Evolutionary conservation across 2,888 invertebrate species (phyloP).

Genomic region (Acronicta alni): DNA sequence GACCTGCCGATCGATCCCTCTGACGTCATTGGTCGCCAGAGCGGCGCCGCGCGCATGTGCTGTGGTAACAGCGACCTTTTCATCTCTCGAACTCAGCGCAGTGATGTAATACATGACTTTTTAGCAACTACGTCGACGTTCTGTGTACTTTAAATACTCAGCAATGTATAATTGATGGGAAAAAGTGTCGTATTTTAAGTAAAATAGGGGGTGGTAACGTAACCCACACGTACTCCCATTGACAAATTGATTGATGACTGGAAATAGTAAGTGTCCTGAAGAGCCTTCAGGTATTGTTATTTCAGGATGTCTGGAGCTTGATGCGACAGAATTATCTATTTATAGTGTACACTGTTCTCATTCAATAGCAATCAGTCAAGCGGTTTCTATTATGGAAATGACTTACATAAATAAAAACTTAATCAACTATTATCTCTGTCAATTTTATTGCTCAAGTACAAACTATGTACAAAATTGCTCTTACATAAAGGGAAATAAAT

Average conservation of each 20-base stretch:
- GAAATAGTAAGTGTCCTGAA: constrained; percentile 35
- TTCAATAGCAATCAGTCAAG: background rate
- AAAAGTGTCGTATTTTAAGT: constrained; percentile 10
- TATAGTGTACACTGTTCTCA: background rate
- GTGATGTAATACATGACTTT: constrained; percentile 56
- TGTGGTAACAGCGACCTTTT: constrained; percentile 54
- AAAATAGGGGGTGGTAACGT: constrained; percentile 49
- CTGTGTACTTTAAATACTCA: background rate
- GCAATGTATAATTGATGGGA: constrained; percentile 27
- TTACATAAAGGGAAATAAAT: no score
- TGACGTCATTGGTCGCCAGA: constrained; percentile 80
- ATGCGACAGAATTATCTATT: background rate
- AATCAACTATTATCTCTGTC: no score
- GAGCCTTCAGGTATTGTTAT: constrained; percentile 5
- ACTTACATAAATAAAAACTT: background rate
- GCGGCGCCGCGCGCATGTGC: constrained; percentile 64
- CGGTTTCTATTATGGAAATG: no score
- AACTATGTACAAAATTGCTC: no score
- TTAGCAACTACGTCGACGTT: background rate
- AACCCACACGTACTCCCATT: constrained; percentile 68
- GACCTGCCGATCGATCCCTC: constrained; percentile 74
- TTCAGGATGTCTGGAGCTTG: background rate
- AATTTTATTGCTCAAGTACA: background rate
- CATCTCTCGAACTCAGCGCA: constrained; percentile 31
- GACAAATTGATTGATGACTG: constrained; percentile 81